Percentiles rank a stretch among this genome's conserved stretches.
Evolutionary conservation across 2,888 invertebrate species (phyloP).

Genomic region (Dugesia japonica): DNA sequence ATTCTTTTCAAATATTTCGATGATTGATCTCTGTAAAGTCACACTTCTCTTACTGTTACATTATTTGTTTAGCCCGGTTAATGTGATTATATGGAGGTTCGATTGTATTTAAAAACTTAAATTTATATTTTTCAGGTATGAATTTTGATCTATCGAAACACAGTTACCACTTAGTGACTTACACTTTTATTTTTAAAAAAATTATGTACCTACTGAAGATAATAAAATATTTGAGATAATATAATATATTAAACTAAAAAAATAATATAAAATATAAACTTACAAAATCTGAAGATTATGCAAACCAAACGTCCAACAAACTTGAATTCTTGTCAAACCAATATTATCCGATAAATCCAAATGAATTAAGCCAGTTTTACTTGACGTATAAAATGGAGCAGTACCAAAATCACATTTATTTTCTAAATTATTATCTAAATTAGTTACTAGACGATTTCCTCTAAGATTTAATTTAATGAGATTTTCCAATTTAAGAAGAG

Average conservation of each 20-base stretch:
- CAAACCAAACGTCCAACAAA: slow-evolving; percentile 28
- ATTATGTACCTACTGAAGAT: too few species aligned
- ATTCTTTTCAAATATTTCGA: too few species aligned
- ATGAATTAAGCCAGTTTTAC: background rate
- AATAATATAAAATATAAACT: background rate
- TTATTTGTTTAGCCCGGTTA: too few species aligned
- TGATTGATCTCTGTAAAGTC: too few species aligned
- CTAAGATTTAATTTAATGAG: background rate
- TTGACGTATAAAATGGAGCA: background rate
- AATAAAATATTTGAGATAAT: too few species aligned
- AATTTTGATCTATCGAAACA: too few species aligned
- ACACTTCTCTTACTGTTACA: too few species aligned
- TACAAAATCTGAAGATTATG: slow-evolving; percentile 21
- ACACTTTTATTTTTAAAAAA: too few species aligned
- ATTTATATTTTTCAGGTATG: too few species aligned
- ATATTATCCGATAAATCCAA: slow-evolving; percentile 25
- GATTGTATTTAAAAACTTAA: too few species aligned
- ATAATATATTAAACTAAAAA: background rate
- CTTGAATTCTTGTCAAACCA: background rate
- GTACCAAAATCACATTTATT: background rate
- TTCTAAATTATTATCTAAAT: background rate
- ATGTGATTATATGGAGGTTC: too few species aligned
- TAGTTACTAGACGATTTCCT: background rate
- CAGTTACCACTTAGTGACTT: too few species aligned
- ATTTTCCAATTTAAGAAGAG: background rate